phyloP scores from a whole-genome alignment of 2,888 invertebrate genomes.

The Lasiommata megera region DNA sequence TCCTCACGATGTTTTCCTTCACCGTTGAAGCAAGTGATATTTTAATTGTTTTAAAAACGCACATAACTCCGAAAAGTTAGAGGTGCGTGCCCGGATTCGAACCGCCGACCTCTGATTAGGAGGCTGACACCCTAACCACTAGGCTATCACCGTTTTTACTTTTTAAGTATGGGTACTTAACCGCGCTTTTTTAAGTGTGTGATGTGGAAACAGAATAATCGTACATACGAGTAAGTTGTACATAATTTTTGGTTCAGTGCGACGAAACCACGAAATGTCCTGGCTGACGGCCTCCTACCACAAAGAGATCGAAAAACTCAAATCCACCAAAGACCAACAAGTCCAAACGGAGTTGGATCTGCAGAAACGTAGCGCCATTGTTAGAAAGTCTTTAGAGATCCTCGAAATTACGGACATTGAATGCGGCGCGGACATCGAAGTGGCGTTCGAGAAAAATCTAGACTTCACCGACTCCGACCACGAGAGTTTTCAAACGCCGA shows the following conservation, averaged over 20 bases:
- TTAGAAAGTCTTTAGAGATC: conserved; percentile 61
- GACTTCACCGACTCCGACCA: conserved; percentile 56
- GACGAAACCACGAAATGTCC: conserved; percentile 37
- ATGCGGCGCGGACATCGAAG: conserved; percentile 47
- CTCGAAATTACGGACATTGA: conserved; percentile 55
- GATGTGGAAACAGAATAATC: no score
- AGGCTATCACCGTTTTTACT: no score
- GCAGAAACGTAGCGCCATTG: conserved; percentile 35
- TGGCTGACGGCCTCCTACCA: conserved; percentile 42
- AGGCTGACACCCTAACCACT: no score
- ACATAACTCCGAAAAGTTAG: no score
- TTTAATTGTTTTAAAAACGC: no score
- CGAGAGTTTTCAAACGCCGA: conserved; percentile 64
- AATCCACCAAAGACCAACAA: conserved; percentile 51
- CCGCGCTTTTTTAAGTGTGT: no score
- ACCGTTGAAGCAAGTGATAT: no score
- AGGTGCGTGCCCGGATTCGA: no score
- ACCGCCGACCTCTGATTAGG: no score
- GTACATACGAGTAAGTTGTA: background rate
- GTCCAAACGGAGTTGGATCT: conserved; percentile 46
- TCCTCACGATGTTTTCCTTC: no score
- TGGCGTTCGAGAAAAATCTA: conserved; percentile 60
- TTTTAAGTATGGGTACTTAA: no score
- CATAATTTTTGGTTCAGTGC: conserved; percentile 32
- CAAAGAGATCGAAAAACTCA: conserved; percentile 37